Evolutionary conservation across 2,888 invertebrate species (phyloP).

Genomic region (Chamaedrilus cognettii): DNA sequence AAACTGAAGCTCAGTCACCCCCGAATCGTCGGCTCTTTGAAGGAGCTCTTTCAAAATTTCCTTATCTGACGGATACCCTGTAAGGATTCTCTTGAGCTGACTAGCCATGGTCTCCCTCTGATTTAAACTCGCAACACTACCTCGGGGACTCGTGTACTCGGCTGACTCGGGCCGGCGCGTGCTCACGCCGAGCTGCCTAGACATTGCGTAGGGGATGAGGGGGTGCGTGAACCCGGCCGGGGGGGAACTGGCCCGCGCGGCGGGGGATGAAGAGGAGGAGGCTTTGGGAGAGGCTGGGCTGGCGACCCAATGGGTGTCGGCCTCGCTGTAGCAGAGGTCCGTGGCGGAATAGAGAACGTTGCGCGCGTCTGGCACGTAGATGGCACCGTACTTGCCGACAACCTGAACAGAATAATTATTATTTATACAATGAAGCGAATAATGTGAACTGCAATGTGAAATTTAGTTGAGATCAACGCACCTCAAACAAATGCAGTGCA

Average conservation of each 20-base stretch:
- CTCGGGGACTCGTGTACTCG: neutral
- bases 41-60: constrained; percentile 53
- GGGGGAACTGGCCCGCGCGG: neutral
- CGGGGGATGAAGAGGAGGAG: neutral
- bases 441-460: too few relatives aligned
- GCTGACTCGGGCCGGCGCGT: constrained; percentile 30
- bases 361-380: constrained; percentile 44
- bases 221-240: constrained; percentile 29
- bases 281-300: constrained; percentile 6
- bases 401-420: too few relatives aligned
- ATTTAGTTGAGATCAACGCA: too few relatives aligned
- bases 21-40: constrained; percentile 42
- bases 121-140: constrained; percentile 45
- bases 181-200: constrained; percentile 40
- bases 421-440: too few relatives aligned
- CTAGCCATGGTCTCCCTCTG: constrained; percentile 48
- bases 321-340: constrained; percentile 46
- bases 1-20: constrained; percentile 49
- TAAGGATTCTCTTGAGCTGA: constrained; percentile 45
- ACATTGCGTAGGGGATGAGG: constrained; percentile 39
- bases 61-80: constrained; percentile 48
- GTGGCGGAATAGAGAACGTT: constrained; percentile 36
- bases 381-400: constrained; percentile 32
- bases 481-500: too few relatives aligned
- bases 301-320: constrained; percentile 38